These are phyloP conservation scores for Baccha elongata DNA, from an alignment of 2,888 invertebrate species.

Conservation along the genomic window DNA sequence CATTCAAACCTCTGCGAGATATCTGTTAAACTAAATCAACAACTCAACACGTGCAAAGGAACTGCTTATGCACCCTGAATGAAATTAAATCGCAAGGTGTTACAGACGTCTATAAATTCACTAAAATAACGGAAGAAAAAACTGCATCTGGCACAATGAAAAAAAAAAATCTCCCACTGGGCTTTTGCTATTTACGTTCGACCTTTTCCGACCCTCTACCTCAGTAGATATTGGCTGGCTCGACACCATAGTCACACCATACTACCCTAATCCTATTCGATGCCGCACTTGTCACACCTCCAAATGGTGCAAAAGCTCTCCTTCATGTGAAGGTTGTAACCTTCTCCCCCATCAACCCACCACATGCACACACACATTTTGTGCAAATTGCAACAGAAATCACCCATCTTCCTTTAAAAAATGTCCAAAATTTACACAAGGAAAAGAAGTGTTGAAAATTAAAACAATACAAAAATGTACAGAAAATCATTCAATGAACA, in stretches of 20 bases:
- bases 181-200: conserved; percentile 16
- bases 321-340: no score
- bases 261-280: no score
- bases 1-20: not conserved
- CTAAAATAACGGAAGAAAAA: not conserved
- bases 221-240: conserved; percentile 39
- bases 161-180: not conserved
- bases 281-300: no score
- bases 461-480: no score
- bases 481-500: no score
- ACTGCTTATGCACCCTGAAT: not conserved
- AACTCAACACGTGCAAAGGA: conserved; percentile 5
- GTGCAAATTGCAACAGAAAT: no score
- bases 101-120: not conserved
- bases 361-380: no score
- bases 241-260: conserved; percentile 39
- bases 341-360: no score
- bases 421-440: no score
- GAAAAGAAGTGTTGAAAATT: no score
- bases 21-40: not conserved
- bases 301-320: no score
- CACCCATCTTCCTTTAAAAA: no score
- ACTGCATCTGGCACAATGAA: not conserved
- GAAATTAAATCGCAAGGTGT: conserved; percentile 1
- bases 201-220: conserved; percentile 23